Conservation (phyloP, 2,888 invertebrate genomes). For the Endotricha flammealis region DNA sequence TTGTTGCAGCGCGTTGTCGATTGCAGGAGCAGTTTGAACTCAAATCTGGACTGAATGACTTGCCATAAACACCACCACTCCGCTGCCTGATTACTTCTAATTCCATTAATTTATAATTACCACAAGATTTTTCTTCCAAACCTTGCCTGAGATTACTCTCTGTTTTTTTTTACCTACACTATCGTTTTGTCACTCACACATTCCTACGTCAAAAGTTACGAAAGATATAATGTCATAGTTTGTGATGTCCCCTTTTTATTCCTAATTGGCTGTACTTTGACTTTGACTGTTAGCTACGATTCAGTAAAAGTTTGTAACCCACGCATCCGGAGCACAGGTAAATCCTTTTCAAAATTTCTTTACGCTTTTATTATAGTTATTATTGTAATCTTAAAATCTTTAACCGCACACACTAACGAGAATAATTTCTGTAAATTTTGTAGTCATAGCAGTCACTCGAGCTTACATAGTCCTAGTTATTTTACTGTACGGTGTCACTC, state of each 20-base stretch:
- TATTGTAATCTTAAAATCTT: slow-evolving; percentile 26
- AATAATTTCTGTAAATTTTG: slow-evolving; percentile 20
- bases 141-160: background rate
- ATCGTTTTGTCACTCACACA: background rate
- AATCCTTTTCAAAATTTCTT: slow-evolving; percentile 35
- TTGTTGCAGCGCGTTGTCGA: slow-evolving; percentile 69
- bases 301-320: slow-evolving; percentile 34
- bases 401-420: slow-evolving; percentile 30
- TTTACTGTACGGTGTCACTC: slow-evolving; percentile 26
- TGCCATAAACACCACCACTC: slow-evolving; percentile 33
- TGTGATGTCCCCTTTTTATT: slow-evolving; percentile 5
- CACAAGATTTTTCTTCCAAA: background rate
- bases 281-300: slow-evolving; percentile 14
- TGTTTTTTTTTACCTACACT: background rate
- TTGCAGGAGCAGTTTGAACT: slow-evolving; percentile 59
- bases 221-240: slow-evolving; percentile 12
- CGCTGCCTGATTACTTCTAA: slow-evolving; percentile 18
- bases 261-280: slow-evolving; percentile 22
- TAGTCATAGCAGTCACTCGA: slow-evolving; percentile 41
- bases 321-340: slow-evolving; percentile 61
- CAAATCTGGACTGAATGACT: slow-evolving; percentile 52
- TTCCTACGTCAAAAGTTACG: slow-evolving; percentile 1
- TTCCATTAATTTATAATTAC: background rate
- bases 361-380: slow-evolving; percentile 28
- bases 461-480: slow-evolving; percentile 49